A percentile compares a stretch with the other conserved stretches of the same genome.
phyloP scores from a whole-genome alignment of 2,888 invertebrate genomes.

The Encarsia formosa region DNA sequence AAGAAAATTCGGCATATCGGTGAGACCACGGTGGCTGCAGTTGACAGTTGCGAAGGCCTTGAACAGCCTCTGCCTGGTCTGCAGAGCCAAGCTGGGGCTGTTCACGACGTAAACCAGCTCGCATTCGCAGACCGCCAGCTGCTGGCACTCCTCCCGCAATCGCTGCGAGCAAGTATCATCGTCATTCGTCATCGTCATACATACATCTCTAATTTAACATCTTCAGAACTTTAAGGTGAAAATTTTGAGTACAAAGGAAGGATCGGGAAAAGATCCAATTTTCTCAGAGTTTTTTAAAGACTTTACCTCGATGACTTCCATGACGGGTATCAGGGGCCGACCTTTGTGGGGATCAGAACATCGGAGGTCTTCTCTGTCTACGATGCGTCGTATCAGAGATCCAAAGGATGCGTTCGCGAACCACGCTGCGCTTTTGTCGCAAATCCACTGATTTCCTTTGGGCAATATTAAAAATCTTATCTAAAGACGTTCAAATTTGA shows the following conservation, averaged over 20 bases:
- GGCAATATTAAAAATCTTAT: too few relatives aligned
- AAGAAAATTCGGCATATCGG: conserved; percentile 58
- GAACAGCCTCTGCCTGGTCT: conserved; percentile 42
- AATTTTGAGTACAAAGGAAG: too few relatives aligned
- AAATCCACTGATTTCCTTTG: conserved; percentile 68
- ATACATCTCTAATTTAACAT: too few relatives aligned
- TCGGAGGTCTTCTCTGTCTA: conserved; percentile 58
- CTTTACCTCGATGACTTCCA: conserved; percentile 62
- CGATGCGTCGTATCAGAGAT: conserved; percentile 53
- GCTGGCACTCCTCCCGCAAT: conserved; percentile 59
- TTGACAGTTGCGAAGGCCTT: conserved; percentile 67
- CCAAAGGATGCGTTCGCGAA: conserved; percentile 56
- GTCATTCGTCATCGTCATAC: too few relatives aligned
- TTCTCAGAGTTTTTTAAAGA: too few relatives aligned
- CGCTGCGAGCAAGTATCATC: conserved; percentile 53
- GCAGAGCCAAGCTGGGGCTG: conserved; percentile 38
- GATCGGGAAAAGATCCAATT: too few relatives aligned
- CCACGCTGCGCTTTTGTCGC: conserved; percentile 63
- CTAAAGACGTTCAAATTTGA: too few relatives aligned
- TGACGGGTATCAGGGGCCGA: conserved; percentile 62
- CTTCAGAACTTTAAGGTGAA: too few relatives aligned
- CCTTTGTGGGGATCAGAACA: conserved; percentile 62
- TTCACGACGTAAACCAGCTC: conserved; percentile 63
- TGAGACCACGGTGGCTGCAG: conserved; percentile 59
- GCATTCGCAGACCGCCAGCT: conserved; percentile 55